A percentile compares a stretch with the other conserved stretches of the same genome.
Evolutionary conservation across 1,140 invertebrate genomes (phyloP).

Genomic region (Mercenaria mercenaria): DNA sequence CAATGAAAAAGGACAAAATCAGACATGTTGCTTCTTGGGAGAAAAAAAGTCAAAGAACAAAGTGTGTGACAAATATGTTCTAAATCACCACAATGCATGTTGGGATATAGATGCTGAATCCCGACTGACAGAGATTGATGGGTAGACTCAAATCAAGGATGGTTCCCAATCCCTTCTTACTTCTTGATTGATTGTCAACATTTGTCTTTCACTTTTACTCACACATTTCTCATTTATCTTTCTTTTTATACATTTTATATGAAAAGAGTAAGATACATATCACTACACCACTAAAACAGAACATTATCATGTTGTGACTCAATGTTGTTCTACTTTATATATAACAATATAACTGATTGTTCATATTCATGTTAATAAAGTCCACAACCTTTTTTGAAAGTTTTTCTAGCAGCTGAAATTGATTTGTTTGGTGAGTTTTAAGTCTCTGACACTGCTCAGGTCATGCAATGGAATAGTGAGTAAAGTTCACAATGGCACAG

Average conservation of each 20-base stretch:
- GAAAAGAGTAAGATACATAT: neutral
- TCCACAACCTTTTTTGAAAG: too few relatives aligned
- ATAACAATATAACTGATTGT: too few relatives aligned
- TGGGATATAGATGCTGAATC: constrained; percentile 17
- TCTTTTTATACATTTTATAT: neutral
- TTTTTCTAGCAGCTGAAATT: too few relatives aligned
- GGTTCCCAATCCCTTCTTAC: neutral
- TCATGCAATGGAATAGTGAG: too few relatives aligned
- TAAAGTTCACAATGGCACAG: too few relatives aligned
- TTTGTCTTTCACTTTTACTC: constrained; percentile 29
- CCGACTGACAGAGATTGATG: constrained; percentile 16
- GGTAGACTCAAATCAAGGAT: neutral
- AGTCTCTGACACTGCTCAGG: too few relatives aligned
- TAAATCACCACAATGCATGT: constrained; percentile 32
- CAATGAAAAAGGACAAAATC: neutral
- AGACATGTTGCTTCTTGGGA: neutral
- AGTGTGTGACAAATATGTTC: constrained; percentile 7
- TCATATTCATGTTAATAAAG: too few relatives aligned
- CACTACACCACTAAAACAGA: too few relatives aligned
- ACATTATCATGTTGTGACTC: too few relatives aligned
- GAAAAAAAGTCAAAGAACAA: neutral
- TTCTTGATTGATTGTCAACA: constrained; percentile 28
- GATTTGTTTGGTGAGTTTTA: too few relatives aligned
- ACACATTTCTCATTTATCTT: constrained; percentile 30
- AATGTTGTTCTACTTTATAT: too few relatives aligned